phyloP scores from a whole-genome alignment of 2,797 vertebrate genomes.

The Rhodeus uyekii region DNA sequence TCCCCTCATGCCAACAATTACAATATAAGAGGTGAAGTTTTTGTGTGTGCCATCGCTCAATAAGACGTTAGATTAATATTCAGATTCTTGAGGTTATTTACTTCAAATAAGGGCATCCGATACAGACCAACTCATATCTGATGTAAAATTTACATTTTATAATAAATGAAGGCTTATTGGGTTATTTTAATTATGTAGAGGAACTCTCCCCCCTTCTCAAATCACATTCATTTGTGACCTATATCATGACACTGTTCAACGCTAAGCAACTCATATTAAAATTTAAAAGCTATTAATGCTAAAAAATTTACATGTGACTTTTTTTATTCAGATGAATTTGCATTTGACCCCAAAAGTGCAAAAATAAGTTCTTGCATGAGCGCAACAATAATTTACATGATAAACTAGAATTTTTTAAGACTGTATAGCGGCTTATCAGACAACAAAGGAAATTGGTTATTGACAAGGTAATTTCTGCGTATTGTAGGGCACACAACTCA shows the following conservation, averaged over 20 bases:
- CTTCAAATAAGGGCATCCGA: background rate
- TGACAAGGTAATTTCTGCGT: background rate
- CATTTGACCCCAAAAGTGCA: slow-evolving; percentile 60
- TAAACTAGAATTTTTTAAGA: background rate
- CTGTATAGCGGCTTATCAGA: background rate
- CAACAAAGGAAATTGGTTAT: background rate
- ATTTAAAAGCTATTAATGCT: slow-evolving; percentile 58
- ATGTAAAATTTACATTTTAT: slow-evolving; percentile 58
- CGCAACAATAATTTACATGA: slow-evolving; percentile 42
- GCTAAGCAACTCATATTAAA: slow-evolving; percentile 64
- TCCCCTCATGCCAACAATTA: background rate
- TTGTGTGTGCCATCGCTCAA: background rate
- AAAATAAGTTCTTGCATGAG: slow-evolving; percentile 61
- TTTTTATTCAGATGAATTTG: slow-evolving; percentile 60
- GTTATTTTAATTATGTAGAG: slow-evolving; percentile 71
- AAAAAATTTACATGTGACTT: slow-evolving; percentile 56
- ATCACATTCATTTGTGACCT: slow-evolving; percentile 68
- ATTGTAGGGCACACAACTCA: slow-evolving; percentile 23
- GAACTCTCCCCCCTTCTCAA: slow-evolving; percentile 60
- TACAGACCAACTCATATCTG: slow-evolving; percentile 45
- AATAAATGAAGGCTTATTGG: slow-evolving; percentile 53
- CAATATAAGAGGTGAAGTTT: background rate
- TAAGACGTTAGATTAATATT: background rate
- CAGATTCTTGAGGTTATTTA: background rate
- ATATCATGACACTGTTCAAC: slow-evolving; percentile 64